These are phyloP conservation scores for Cricetomys ansorgei DNA, from an alignment of 2,113 vertebrate genomes.

Conservation along the genomic window DNA sequence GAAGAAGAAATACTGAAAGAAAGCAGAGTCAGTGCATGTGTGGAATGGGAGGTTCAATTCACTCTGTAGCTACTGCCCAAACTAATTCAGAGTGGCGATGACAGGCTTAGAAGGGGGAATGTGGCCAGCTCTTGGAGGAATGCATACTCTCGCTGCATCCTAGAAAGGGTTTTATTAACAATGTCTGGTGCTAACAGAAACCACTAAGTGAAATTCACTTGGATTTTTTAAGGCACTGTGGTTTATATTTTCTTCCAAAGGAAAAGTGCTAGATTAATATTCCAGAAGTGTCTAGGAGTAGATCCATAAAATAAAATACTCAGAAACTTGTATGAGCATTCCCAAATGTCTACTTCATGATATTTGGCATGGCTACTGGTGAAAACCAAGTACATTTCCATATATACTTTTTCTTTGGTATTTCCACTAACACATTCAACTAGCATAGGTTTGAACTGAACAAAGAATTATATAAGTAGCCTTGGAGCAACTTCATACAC, in stretches of 20 bases:
- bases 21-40: not conserved
- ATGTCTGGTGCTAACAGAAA: constrained; percentile 61
- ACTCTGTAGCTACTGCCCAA: constrained; percentile 33
- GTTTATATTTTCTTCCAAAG: constrained; percentile 67
- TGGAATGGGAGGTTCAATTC: constrained; percentile 30
- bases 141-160: not conserved
- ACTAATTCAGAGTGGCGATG: constrained; percentile 6
- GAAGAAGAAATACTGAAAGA: constrained; percentile 36
- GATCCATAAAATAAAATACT: constrained; percentile 69
- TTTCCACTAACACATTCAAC: constrained; percentile 55
- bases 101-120: not conserved
- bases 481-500: constrained; percentile 15
- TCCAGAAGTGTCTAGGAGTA: constrained; percentile 67
- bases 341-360: constrained; percentile 52
- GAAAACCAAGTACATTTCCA: constrained; percentile 72
- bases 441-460: not conserved
- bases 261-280: constrained; percentile 70
- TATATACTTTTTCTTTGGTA: constrained; percentile 38
- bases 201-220: constrained; percentile 38
- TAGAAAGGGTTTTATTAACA: constrained; percentile 63
- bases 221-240: constrained; percentile 49
- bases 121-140: constrained; percentile 46
- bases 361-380: constrained; percentile 54
- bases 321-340: not conserved
- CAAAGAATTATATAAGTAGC: constrained; percentile 38